Base-by-base conservation (phyloP, 2,888 invertebrate genomes). In the Axea sp. region DNA sequence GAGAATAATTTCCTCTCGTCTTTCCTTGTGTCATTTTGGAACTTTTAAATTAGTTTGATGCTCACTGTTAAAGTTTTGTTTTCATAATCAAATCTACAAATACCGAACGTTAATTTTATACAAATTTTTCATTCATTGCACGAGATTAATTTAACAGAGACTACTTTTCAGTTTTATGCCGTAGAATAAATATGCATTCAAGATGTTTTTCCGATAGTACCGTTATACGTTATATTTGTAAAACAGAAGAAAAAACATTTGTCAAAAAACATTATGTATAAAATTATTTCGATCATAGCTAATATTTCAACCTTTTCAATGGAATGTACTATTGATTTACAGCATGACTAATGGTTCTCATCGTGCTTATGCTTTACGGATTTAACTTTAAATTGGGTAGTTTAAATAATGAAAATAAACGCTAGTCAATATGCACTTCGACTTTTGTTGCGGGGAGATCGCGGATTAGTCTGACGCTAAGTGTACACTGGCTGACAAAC, bases 401-500 rank as follows among this genome's bases (percentile, higher is more conserved):
- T 59, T 59, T 43, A 35, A 53, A 37, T 45, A 59, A 64, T 33
- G 53, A 45, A 51, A 72, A 45, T 72, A 65, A 64, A 51, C 65
- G 59, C 53, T 9, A 7, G 51, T 31, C 49, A 22, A 51, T 59
- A 14, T 11, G 37, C 8, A 19, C 53, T 37, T 19, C 8, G 35
- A 51, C 51, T 60, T 60, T 59, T 43, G 59, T 67, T 67, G 41
- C 22, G 14, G 15, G 11, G 55, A 15, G 26, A 35, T 60, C 53
- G 55, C 62, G 59, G 59, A 65, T 65, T 65, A 67, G 37, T 11
- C 28, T 35, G 59, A 73, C 59, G 41, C 49, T 65, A 60, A 73
- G 55, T 55, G 60, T 67, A 17, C 60, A 33, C 19, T 51, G 64
- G 49, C 67, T 73, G 73, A 73, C 67, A 62, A 73, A 68, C 62